These are phyloP conservation scores for Eumacrocentrus americanus DNA, from an alignment of 2,888 invertebrate genomes.

Conservation along the genomic window DNA sequence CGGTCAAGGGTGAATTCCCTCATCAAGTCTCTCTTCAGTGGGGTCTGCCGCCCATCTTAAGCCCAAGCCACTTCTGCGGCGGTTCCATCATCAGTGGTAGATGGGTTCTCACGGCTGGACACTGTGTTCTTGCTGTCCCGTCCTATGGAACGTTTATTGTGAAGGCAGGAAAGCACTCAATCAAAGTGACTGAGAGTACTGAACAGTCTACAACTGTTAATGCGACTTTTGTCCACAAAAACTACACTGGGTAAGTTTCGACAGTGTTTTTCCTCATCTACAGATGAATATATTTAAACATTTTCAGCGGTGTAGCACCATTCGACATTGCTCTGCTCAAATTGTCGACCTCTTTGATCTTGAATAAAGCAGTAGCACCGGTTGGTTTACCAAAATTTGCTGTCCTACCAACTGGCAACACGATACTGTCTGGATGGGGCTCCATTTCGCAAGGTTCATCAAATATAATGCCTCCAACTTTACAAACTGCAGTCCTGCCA, in stretches of 20 bases:
- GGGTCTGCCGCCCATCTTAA: constrained; percentile 41
- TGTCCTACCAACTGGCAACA: constrained; percentile 46
- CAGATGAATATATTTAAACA: background rate
- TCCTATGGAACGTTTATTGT: constrained; percentile 52
- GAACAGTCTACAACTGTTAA: constrained; percentile 54
- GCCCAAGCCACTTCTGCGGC: constrained; percentile 60
- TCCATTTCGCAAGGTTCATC: constrained; percentile 47
- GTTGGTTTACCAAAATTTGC: constrained; percentile 54
- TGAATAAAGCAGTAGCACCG: constrained; percentile 52
- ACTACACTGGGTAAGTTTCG: constrained; percentile 46
- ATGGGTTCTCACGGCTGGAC: constrained; percentile 62
- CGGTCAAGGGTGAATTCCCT: constrained; percentile 58
- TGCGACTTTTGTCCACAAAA: constrained; percentile 53
- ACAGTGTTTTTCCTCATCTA: background rate
- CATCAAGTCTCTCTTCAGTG: constrained; percentile 61
- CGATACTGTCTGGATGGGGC: constrained; percentile 63
- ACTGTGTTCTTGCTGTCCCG: constrained; percentile 55
- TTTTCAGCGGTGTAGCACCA: constrained; percentile 51
- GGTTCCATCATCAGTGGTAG: constrained; percentile 58
- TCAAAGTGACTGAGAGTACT: constrained; percentile 48
- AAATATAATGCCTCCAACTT: constrained; percentile 43
- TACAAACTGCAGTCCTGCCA: constrained; percentile 51
- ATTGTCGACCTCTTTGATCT: constrained; percentile 51
- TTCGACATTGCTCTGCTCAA: constrained; percentile 65
- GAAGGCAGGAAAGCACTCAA: constrained; percentile 65